A percentile compares a stretch with the other conserved stretches of the same genome.
phyloP scores from a whole-genome alignment of 30 jellyfish, hydroid and myxozoan genomes.

The Aurelia aurita region DNA sequence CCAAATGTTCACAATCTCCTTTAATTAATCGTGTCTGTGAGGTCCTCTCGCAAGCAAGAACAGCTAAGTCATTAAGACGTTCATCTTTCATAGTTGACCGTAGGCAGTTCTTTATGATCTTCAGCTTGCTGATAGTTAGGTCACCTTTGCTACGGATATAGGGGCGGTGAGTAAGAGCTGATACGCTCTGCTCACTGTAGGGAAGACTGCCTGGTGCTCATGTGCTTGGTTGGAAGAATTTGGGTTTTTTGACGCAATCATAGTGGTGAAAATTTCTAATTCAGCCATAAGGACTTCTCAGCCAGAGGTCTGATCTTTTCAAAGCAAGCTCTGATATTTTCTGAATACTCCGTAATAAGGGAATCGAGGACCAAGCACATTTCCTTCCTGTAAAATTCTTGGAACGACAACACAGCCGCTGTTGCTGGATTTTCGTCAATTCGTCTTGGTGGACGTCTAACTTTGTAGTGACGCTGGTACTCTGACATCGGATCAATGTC shows the following conservation, averaged over 20 bases:
- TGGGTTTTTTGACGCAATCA: conserved; percentile 12
- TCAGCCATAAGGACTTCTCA: conserved; percentile 19
- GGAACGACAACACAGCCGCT: conserved; percentile 42
- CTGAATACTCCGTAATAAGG: conserved; percentile 26
- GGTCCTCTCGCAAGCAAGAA: conserved; percentile 57
- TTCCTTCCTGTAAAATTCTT: conserved; percentile 36
- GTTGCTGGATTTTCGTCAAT: conserved; percentile 48
- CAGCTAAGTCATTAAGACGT: conserved; percentile 35
- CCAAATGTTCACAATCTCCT: conserved; percentile 38
- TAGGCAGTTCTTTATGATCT: conserved; percentile 29
- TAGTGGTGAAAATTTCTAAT: not conserved
- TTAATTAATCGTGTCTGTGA: conserved; percentile 23
- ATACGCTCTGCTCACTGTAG: conserved; percentile 20
- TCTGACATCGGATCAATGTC: conserved; percentile 36
- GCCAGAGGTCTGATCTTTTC: conserved; percentile 39
- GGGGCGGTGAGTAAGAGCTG: conserved; percentile 33
- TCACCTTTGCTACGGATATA: conserved; percentile 45
- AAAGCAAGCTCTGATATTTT: conserved; percentile 24
- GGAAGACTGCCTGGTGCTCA: conserved; percentile 20
- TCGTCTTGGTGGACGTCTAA: conserved; percentile 47
- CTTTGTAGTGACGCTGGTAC: conserved; percentile 30
- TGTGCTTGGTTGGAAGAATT: not conserved
- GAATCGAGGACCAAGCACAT: conserved; percentile 45
- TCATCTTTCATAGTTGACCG: conserved; percentile 28
- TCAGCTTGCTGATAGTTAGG: conserved; percentile 26